Conservation (phyloP, 2,113 vertebrate species). For the Shinisaurus crocodilurus region DNA sequence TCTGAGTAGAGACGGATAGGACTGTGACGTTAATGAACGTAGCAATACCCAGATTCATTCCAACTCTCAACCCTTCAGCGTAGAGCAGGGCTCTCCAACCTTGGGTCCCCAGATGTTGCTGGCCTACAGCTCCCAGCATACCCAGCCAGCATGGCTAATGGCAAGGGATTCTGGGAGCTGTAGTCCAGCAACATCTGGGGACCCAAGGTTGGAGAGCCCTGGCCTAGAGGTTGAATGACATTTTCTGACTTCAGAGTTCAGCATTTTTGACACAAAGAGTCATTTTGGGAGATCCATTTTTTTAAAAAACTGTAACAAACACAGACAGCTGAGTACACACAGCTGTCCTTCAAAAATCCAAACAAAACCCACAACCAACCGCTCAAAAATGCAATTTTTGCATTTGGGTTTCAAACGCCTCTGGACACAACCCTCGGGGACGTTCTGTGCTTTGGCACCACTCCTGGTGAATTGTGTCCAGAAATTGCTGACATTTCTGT, state of each 20-base stretch:
- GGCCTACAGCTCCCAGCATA: too few species aligned
- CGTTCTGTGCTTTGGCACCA: background rate
- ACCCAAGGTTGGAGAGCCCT: too few species aligned
- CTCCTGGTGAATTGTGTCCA: background rate
- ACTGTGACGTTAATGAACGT: background rate
- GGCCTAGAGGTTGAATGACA: background rate
- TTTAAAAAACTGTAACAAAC: background rate
- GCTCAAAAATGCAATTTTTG: background rate
- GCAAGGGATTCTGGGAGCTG: too few species aligned
- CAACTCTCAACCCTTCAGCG: background rate
- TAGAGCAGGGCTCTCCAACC: too few species aligned
- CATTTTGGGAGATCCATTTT: constrained; percentile 2
- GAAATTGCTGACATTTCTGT: background rate
- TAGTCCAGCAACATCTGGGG: too few species aligned
- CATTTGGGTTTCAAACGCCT: background rate
- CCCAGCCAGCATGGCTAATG: too few species aligned
- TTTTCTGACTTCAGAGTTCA: background rate
- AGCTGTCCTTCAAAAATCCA: constrained; percentile 8
- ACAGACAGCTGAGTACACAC: constrained; percentile 14
- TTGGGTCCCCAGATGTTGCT: too few species aligned
- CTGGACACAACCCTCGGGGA: background rate
- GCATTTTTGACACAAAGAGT: background rate
- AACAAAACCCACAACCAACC: background rate
- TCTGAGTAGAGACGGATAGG: too few species aligned
- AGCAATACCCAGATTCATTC: too few species aligned